These are phyloP conservation scores for Micromussa lordhowensis DNA, from an alignment of 92 coral and sea anemone species.

Conservation along the genomic window DNA sequence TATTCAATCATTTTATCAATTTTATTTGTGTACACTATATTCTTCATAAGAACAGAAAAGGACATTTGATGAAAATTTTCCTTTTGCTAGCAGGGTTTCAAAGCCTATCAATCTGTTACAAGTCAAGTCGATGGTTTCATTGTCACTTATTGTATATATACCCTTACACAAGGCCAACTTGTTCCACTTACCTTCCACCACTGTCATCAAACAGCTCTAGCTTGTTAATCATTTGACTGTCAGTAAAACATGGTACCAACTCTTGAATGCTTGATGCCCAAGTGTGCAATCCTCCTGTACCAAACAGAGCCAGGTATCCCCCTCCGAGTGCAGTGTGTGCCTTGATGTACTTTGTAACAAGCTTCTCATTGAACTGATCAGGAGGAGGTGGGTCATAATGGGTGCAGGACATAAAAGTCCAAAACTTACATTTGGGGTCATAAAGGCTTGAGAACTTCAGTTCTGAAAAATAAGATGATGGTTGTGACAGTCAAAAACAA, in stretches of 20 bases:
- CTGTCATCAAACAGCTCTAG: conserved; percentile 93
- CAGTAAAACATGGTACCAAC: conserved; percentile 80
- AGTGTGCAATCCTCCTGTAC: conserved; percentile 95
- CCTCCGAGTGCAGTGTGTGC: conserved; percentile 99
- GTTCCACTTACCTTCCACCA: conserved; percentile 70
- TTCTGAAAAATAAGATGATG: conserved; percentile 43
- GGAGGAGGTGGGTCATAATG: conserved; percentile 90
- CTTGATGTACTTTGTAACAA: conserved; percentile 78
- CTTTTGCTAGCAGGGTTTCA: too few species aligned
- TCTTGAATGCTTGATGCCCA: conserved; percentile 89
- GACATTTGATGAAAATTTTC: too few species aligned
- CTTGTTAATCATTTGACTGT: conserved; percentile 77
- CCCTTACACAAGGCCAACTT: background rate
- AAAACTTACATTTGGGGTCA: conserved; percentile 88
- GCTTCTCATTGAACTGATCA: conserved; percentile 71
- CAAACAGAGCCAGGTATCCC: conserved; percentile 91
- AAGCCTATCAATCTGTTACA: too few species aligned
- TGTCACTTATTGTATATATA: too few species aligned
- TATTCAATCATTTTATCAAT: too few species aligned
- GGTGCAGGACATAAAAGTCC: conserved; percentile 96
- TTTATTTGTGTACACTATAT: too few species aligned
- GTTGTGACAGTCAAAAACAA: too few species aligned
- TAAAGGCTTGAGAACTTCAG: conserved; percentile 74
- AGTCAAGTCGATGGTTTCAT: too few species aligned
- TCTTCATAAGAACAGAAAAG: too few species aligned